Percentiles rank a stretch among this genome's conserved stretches.
phyloP scores from a whole-genome alignment of 2,797 vertebrate genomes.

The Toxotes lorentzi region DNA sequence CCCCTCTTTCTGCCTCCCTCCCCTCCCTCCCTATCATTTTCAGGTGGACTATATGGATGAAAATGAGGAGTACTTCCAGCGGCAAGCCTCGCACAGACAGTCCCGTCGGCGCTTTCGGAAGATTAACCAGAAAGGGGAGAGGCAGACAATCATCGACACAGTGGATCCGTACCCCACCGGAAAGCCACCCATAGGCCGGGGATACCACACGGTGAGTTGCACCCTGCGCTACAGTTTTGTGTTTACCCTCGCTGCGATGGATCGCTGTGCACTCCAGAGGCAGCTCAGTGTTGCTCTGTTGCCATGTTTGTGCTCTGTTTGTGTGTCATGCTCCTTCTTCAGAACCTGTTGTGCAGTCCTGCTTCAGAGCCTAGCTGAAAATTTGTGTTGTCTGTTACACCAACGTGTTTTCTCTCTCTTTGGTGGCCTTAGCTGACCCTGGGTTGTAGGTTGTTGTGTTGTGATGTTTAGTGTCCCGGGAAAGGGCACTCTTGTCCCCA shows the following conservation, averaged over 20 bases:
- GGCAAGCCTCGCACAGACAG: conserved; percentile 97
- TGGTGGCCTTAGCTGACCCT: conserved; percentile 26
- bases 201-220: conserved; percentile 96
- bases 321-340: conserved; percentile 7
- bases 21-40: conserved; percentile 29
- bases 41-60: conserved; percentile 99
- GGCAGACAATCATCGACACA: conserved; percentile 99
- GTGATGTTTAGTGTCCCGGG: conserved; percentile 24
- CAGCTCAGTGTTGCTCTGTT: neutral
- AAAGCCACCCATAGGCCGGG: conserved; percentile 94
- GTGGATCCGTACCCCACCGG: conserved; percentile 96
- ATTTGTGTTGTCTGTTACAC: neutral
- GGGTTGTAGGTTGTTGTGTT: conserved; percentile 28
- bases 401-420: conserved; percentile 13
- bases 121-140: conserved; percentile 99
- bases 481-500: neutral
- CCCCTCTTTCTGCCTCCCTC: conserved; percentile 36
- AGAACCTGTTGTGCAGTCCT: conserved; percentile 34
- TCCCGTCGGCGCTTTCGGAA: conserved; percentile 97
- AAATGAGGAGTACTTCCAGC: conserved; percentile 99
- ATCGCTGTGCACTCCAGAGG: conserved; percentile 14
- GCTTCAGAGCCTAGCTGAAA: neutral
- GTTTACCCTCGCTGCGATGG: conserved; percentile 45
- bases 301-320: conserved; percentile 20
- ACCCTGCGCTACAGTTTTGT: neutral